Percentiles rank a stretch among this genome's conserved stretches.
These are phyloP conservation scores for Plotosus lineatus DNA, from an alignment of 2,113 vertebrate species.

Conservation along the genomic window DNA sequence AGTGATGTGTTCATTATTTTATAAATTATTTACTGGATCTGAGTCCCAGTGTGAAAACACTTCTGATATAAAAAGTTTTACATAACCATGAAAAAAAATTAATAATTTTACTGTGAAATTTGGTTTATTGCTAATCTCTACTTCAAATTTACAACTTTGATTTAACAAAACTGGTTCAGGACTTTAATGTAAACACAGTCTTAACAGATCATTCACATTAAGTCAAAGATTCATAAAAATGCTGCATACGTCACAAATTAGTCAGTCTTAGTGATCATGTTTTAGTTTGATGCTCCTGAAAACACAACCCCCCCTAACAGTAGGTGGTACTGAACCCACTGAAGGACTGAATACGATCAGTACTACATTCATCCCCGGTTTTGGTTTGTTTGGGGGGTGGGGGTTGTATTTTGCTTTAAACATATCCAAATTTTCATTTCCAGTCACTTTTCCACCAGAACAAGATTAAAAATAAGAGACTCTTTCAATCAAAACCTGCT, in stretches of 20 bases:
- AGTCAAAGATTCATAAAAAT: neutral
- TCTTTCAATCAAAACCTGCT: neutral
- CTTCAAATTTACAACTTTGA: neutral
- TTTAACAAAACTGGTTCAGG: neutral
- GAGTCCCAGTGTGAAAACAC: too few relatives aligned
- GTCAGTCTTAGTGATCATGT: too few relatives aligned
- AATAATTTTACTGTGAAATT: neutral
- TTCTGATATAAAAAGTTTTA: neutral
- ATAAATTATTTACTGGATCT: too few relatives aligned
- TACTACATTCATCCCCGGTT: neutral
- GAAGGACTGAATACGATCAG: neutral
- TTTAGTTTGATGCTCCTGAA: neutral
- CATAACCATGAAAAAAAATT: neutral
- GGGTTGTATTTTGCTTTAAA: neutral
- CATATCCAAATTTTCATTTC: neutral
- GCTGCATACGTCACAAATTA: neutral
- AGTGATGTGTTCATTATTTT: constrained; percentile 13
- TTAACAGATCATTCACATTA: neutral
- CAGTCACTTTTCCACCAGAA: neutral
- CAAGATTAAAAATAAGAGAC: neutral
- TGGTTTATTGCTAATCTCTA: neutral
- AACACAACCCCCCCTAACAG: neutral
- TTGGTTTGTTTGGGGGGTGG: neutral
- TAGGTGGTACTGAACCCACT: neutral
- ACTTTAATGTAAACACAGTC: neutral